These are phyloP conservation scores for Leptinotarsa tumamoca DNA, from an alignment of 2,888 invertebrate genomes.

Conservation along the genomic window DNA sequence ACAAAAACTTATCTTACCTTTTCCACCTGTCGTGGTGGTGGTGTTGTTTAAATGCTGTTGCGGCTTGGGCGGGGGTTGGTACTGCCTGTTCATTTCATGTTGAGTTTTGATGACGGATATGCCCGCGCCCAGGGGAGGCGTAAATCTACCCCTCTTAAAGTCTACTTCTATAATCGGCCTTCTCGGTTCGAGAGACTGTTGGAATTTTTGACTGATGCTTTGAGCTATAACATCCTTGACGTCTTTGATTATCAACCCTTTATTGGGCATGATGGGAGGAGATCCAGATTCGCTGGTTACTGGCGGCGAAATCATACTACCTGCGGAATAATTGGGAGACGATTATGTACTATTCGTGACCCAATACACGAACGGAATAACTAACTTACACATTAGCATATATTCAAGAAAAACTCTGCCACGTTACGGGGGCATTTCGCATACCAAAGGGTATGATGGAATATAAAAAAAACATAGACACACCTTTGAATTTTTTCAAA, in stretches of 20 bases:
- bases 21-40: slow-evolving; percentile 54
- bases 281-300: slow-evolving; percentile 69
- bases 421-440: no score
- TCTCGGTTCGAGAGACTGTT: slow-evolving; percentile 68
- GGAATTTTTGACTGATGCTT: slow-evolving; percentile 89
- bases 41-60: slow-evolving; percentile 46
- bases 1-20: slow-evolving; percentile 45
- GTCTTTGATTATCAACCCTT: slow-evolving; percentile 79
- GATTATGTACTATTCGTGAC: no score
- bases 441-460: no score
- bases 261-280: slow-evolving; percentile 69
- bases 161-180: slow-evolving; percentile 55
- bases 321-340: slow-evolving; percentile 1
- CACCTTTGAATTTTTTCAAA: no score
- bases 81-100: slow-evolving; percentile 56
- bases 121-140: slow-evolving; percentile 73
- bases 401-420: no score
- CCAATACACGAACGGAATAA: no score
- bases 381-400: no score
- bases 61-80: slow-evolving; percentile 52
- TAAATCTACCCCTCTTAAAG: slow-evolving; percentile 69
- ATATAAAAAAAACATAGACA: no score
- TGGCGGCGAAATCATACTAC: slow-evolving; percentile 66
- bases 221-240: slow-evolving; percentile 94
- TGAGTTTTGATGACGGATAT: slow-evolving; percentile 71